Evolutionary conservation across 2,113 vertebrate species (phyloP), one percentile per base, ranked within the genome.

Genomic region (Chiloscyllium plagiosum): DNA sequence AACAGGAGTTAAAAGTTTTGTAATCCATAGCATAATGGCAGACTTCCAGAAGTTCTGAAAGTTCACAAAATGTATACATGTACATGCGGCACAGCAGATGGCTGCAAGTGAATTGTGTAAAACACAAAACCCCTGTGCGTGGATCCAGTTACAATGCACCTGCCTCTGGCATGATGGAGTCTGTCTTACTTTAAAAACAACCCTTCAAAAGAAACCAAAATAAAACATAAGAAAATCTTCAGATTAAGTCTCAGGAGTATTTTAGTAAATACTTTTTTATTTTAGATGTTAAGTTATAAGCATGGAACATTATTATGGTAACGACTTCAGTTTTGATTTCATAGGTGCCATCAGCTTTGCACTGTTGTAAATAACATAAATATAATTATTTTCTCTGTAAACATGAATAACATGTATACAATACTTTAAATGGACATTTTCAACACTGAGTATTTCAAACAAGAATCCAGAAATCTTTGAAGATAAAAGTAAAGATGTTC

Each of bases 131-230:
- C 69, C 65, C 42, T n/a, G 29, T 70, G 17, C 10, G 17, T 17
- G 69, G 94, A 70, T 95, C 69, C 69, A 19, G 47, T 95, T 95
- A 95, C 94, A 95, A 7, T 50, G 94, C 94, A 95, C 94, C 94
- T 95, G 94, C 47, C 29, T 95, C 29, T 72, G 72, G 68, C 94
- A 15, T 70, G 94, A 95, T 72, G 68, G 93, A 95, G 94, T 72
- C 29, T 70, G 94, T 76, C 68, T 95, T 33, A 50, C 93, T 72
- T 95, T 69, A 24, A 72, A 95, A 95, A 95, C 68, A 70, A 72
- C 94, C 94, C 47, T 76, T 95, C 94, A 76, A 72, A 47, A 72
- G 93, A 95, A 95, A 72, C 42, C 70, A 95, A 72, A 95, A 95
- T 95, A 69, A 76, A 47, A 95, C 94, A 50, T 6, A 12, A 72